Conservation (phyloP, 2,888 invertebrate species). For the Tupiocoris notatus region DNA sequence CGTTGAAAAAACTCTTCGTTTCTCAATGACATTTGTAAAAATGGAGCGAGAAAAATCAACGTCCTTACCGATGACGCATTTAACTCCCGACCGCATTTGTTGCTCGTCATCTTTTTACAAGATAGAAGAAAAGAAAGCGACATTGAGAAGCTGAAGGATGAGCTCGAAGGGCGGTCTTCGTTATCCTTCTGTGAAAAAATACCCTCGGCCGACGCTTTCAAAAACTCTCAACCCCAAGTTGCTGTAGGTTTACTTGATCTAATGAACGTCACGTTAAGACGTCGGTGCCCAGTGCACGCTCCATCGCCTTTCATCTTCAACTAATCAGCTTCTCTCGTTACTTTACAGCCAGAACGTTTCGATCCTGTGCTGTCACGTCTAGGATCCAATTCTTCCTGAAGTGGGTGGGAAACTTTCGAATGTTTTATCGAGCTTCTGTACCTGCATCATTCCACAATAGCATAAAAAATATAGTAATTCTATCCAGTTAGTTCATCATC, state of each 20-base stretch:
- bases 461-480: too few species aligned
- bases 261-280: constrained; percentile 31
- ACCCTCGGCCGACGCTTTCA: background rate
- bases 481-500: too few species aligned
- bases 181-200: background rate
- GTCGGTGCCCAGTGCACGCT: constrained; percentile 23
- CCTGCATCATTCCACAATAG: too few species aligned
- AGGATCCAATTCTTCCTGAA: too few species aligned
- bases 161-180: background rate
- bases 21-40: too few species aligned
- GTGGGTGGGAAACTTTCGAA: too few species aligned
- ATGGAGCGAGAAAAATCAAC: too few species aligned
- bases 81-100: background rate
- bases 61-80: too few species aligned
- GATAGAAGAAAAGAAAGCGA: constrained; percentile 1
- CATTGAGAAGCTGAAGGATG: constrained; percentile 2
- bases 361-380: too few species aligned
- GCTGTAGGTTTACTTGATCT: constrained; percentile 18
- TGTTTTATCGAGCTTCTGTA: too few species aligned
- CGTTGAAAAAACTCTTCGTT: too few species aligned
- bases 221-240: constrained; percentile 3
- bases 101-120: background rate
- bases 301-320: constrained; percentile 38
- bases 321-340: constrained; percentile 37
- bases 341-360: too few species aligned